Evolutionary conservation across 2,888 invertebrate species (phyloP).

Genomic region (Koerneria pararmatus): DNA sequence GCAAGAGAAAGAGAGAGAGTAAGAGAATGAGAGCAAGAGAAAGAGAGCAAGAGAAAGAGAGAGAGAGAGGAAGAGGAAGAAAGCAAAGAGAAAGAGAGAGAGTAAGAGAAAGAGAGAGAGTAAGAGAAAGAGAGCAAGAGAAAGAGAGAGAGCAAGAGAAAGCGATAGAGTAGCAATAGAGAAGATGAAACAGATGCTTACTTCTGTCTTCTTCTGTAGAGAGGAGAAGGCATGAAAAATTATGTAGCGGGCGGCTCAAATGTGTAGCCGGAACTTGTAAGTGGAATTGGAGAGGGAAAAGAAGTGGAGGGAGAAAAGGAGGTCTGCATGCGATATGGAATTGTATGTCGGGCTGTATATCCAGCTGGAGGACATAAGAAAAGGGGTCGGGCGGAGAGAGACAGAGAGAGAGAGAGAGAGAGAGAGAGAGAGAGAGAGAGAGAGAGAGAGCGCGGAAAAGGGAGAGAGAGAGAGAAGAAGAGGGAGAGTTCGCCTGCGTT

Average conservation of each 20-base stretch:
- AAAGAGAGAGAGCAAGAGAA: neutral
- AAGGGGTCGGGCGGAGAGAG: no score
- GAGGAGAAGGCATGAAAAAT: no score
- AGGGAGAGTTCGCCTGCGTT: neutral
- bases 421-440: no score
- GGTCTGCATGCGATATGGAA: no score
- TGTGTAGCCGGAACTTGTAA: neutral
- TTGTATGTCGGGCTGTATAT: no score
- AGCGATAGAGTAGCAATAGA: neutral
- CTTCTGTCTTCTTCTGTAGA: no score
- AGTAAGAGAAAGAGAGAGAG: neutral
- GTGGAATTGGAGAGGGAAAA: neutral
- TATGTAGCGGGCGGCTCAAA: neutral
- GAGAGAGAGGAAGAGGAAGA: constrained; percentile 5
- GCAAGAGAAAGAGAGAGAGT: constrained; percentile 8
- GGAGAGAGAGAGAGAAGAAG: constrained; percentile 7
- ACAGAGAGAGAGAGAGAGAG: neutral
- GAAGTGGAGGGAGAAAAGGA: neutral
- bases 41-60: neutral
- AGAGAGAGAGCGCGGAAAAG: no score
- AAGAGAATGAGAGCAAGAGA: neutral
- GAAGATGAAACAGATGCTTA: neutral
- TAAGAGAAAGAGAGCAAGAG: constrained; percentile 1
- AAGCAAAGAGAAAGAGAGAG: neutral
- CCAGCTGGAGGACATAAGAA: no score